These are phyloP conservation scores for Eumerus sabulonum DNA, from an alignment of 2,888 invertebrate genomes.

Conservation along the genomic window DNA sequence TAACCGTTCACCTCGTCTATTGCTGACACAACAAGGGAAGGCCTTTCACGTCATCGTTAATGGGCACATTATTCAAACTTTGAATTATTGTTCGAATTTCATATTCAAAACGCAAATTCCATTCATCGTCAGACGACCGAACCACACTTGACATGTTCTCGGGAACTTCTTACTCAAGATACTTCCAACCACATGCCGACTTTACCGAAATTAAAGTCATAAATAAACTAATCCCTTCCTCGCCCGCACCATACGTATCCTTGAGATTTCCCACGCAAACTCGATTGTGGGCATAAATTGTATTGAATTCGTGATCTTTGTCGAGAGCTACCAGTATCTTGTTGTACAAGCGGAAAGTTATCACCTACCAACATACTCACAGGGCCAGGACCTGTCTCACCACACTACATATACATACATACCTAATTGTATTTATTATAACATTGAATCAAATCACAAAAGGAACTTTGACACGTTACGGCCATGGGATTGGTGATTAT, in stretches of 20 bases:
- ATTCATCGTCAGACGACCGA: no score
- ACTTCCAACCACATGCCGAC: constrained; percentile 2
- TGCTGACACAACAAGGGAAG: no score
- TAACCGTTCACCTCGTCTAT: no score
- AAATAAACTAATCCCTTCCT: constrained; percentile 56
- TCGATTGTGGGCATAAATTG: constrained; percentile 60
- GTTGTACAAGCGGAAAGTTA: constrained; percentile 45
- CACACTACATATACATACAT: no score
- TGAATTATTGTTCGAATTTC: no score
- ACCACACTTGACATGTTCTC: no score
- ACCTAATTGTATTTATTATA: constrained; percentile 66
- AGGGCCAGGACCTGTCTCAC: constrained; percentile 39
- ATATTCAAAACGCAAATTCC: neutral
- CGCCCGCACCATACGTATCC: constrained; percentile 15
- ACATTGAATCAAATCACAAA: constrained; percentile 59
- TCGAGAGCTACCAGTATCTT: constrained; percentile 13
- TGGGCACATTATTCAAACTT: no score
- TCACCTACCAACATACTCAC: constrained; percentile 29
- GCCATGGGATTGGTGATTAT: no score
- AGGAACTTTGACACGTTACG: constrained; percentile 11
- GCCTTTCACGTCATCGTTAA: no score
- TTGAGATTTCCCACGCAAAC: constrained; percentile 20
- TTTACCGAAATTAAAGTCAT: constrained; percentile 54
- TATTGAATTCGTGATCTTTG: constrained; percentile 62
- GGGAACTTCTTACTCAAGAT: no score